Base-by-base conservation (phyloP, 2,888 invertebrate species). In the Leptinotarsa peninsularis region DNA sequence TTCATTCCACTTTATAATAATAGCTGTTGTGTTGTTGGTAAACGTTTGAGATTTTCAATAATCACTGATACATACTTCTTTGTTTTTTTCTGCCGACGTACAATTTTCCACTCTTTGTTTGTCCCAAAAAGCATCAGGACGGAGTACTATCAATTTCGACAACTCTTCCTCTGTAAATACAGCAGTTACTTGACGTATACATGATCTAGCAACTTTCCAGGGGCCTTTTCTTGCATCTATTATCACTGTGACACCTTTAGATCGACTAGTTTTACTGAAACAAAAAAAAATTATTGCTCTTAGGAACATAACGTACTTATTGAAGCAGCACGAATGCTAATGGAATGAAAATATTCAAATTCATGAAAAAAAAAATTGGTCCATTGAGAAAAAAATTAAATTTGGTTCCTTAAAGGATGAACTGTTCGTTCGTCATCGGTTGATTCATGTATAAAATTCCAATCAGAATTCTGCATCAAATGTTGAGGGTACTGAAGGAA, bases 101-200 rank as follows among this genome's bases (percentile, higher is more conserved):
- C 93, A 94, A 81, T 92, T 92, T 85, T 93, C 93, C 66, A 94
- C 92, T 49, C 90, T 86, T 84, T 93, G 93, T 84, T 94, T 94
- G 84, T 94, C 94, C 91, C 94, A 93, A 88, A 94, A 93, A 67
- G 93, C 93, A 84, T 94, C 94, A 33, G 94, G 92, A 82, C 93
- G 90, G 78, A 95, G 89, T 75, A 95, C 93, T 83, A 94, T 90
- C 72, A 90, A 85, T 66, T 87, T 85, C 18, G 86, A 85, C 50
- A 88, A 81, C 79, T 86, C 85, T 71, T 86, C 84, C 66, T 81
- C 77, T 56, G 77, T 78, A 79, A 92, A 88, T 72, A 89, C 89
- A 69, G 89, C 87, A 74, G 89, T 90, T 66, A 92, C 90, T 82
- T 91, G 90, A 54, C 92, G 90, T 73, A 92, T 91, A 84, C 91